Evolutionary conservation across 2,797 vertebrate species (phyloP).

Genomic region (Ciconia nigra): DNA sequence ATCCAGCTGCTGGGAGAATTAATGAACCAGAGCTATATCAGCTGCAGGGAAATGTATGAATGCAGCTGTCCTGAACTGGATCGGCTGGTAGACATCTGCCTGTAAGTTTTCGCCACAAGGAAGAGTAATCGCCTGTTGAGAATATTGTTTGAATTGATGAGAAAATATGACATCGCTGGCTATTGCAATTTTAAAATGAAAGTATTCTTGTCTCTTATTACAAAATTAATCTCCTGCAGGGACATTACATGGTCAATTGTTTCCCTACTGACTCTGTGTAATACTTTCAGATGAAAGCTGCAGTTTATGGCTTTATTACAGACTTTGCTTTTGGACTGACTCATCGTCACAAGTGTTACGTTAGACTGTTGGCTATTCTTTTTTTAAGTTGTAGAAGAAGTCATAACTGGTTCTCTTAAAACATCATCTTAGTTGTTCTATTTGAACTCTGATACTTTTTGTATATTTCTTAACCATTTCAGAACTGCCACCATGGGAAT

Average conservation of each 20-base stretch:
- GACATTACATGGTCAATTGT: constrained; percentile 47
- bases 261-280: constrained; percentile 47
- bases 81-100: constrained; percentile 90
- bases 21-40: constrained; percentile 93
- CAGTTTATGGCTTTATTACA: constrained; percentile 34
- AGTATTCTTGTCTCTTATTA: constrained; percentile 47
- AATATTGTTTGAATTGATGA: constrained; percentile 35
- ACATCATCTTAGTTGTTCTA: background rate
- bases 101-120: constrained; percentile 79
- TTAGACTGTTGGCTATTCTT: constrained; percentile 1
- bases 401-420: constrained; percentile 21
- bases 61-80: constrained; percentile 96
- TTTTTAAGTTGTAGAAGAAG: background rate
- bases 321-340: constrained; percentile 26
- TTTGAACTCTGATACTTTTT: background rate
- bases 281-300: constrained; percentile 27
- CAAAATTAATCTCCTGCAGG: constrained; percentile 26
- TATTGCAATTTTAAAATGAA: constrained; percentile 45
- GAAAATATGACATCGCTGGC: constrained; percentile 23
- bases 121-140: constrained; percentile 10
- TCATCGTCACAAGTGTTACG: constrained; percentile 44
- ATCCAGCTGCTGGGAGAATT: constrained; percentile 85
- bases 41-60: constrained; percentile 93
- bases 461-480: background rate
- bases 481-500: background rate